These are phyloP conservation scores for Pegea sp. DNA, from an alignment of 23 tunicate species.

Conservation along the genomic window DNA sequence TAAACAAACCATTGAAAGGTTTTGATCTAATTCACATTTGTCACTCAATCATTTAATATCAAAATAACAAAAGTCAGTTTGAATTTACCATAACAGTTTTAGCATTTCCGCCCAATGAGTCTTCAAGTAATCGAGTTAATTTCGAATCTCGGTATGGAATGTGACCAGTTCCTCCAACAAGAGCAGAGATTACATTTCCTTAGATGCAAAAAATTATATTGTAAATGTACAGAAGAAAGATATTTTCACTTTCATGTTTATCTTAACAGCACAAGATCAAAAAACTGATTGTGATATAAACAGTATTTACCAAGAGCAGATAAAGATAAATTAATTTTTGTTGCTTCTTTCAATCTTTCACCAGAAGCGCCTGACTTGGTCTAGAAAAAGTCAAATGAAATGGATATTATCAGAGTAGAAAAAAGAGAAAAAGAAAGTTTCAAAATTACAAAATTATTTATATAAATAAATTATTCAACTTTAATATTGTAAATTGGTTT, in stretches of 20 bases:
- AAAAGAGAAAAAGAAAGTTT: neutral
- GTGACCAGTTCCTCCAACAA: constrained; percentile 84
- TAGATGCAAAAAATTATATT: neutral
- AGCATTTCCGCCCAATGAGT: constrained; percentile 94
- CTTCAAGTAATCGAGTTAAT: constrained; percentile 72
- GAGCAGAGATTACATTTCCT: constrained; percentile 82
- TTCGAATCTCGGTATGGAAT: constrained; percentile 96
- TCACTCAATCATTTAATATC: neutral
- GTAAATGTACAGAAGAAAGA: neutral
- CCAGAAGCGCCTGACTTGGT: constrained; percentile 88
- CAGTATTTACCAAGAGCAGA: constrained; percentile 76
- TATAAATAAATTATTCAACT: neutral
- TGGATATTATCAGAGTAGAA: neutral
- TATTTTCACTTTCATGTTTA: neutral
- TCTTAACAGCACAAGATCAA: neutral
- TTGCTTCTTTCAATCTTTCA: constrained; percentile 85
- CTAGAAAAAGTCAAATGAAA: constrained; percentile 6
- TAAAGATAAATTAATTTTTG: constrained; percentile 84
- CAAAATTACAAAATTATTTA: neutral
- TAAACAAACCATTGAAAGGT: no score
- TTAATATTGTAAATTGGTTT: neutral
- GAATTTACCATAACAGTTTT: constrained; percentile 78
- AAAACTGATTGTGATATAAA: neutral
- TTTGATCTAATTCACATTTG: no score
- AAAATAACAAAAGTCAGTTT: neutral